Percentiles rank a stretch among this genome's conserved stretches.
Evolutionary conservation across 1,140 invertebrate species (phyloP).

Genomic region (Arctopsyche grandis): DNA sequence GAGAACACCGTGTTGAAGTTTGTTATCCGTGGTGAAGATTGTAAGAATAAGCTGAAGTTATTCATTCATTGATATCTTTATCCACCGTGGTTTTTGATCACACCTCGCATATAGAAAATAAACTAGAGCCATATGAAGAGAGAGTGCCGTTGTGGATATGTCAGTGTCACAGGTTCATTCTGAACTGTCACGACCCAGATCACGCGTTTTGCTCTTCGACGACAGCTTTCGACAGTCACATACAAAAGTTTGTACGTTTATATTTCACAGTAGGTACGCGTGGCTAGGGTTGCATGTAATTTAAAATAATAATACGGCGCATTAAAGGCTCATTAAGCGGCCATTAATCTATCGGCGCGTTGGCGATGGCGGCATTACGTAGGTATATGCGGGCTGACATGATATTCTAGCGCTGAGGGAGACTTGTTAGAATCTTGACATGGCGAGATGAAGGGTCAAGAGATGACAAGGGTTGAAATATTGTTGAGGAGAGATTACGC

Average conservation of each 20-base stretch:
- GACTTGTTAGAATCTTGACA: conserved; percentile 45
- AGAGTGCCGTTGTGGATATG: conserved; percentile 16
- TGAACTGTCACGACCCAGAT: conserved; percentile 36
- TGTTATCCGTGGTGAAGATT: too few species aligned
- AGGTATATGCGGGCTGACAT: conserved; percentile 7
- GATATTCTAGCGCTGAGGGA: conserved; percentile 25
- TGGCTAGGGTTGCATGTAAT: background rate
- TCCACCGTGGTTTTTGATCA: too few species aligned
- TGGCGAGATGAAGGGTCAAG: conserved; percentile 38
- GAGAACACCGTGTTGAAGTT: too few species aligned
- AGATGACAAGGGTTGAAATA: conserved; percentile 46
- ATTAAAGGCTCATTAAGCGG: conserved; percentile 33
- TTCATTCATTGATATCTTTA: too few species aligned
- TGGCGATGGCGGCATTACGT: background rate
- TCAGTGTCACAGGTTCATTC: conserved; percentile 38
- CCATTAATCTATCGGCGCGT: conserved; percentile 25
- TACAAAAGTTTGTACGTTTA: background rate
- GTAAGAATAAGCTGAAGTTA: too few species aligned
- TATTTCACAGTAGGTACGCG: background rate
- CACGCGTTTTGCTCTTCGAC: conserved; percentile 8
- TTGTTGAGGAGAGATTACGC: conserved; percentile 43
- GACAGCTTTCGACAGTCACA: conserved; percentile 3
- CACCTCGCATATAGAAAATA: too few species aligned
- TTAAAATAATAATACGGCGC: background rate
- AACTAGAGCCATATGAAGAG: too few species aligned